Percentiles rank a stretch among this genome's conserved stretches.
Evolutionary conservation across 1,140 invertebrate species (phyloP).

Genomic region (Globodera rostochiensis): DNA sequence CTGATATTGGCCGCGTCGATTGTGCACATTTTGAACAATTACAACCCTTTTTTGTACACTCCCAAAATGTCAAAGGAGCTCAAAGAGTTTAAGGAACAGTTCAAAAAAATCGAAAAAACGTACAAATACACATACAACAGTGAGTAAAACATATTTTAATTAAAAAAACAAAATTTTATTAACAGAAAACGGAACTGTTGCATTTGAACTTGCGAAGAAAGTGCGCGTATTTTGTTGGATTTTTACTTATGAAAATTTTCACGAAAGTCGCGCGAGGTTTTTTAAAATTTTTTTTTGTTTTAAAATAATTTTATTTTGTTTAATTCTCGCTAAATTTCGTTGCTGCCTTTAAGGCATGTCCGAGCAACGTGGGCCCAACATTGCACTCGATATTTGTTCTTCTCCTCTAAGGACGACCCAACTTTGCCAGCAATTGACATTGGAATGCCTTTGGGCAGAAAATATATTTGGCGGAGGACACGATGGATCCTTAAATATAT

Average conservation of each 20-base stretch:
- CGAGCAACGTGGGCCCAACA: constrained; percentile 90
- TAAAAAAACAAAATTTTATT: background rate
- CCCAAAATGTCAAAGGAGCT: background rate
- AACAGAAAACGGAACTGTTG: constrained; percentile 70
- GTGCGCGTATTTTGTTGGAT: constrained; percentile 87
- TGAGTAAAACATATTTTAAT: background rate
- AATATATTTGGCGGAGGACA: constrained; percentile 86
- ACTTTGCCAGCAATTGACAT: constrained; percentile 70
- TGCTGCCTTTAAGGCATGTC: constrained; percentile 72
- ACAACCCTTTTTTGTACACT: background rate
- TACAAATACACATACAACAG: background rate
- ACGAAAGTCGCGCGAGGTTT: constrained; percentile 77
- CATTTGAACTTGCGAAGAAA: constrained; percentile 75
- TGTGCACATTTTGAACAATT: background rate
- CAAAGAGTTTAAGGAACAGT: background rate
- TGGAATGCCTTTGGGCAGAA: constrained; percentile 77
- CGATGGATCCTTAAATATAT: constrained; percentile 80
- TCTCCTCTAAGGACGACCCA: constrained; percentile 35
- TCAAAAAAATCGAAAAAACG: background rate
- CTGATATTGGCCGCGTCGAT: background rate
- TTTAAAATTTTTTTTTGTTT: background rate
- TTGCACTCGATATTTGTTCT: constrained; percentile 74
- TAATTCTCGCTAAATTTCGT: background rate
- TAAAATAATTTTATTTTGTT: background rate
- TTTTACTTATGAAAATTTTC: constrained; percentile 86